phyloP scores from a whole-genome alignment of 2,113 vertebrate species.

The Vanacampus margaritifer region DNA sequence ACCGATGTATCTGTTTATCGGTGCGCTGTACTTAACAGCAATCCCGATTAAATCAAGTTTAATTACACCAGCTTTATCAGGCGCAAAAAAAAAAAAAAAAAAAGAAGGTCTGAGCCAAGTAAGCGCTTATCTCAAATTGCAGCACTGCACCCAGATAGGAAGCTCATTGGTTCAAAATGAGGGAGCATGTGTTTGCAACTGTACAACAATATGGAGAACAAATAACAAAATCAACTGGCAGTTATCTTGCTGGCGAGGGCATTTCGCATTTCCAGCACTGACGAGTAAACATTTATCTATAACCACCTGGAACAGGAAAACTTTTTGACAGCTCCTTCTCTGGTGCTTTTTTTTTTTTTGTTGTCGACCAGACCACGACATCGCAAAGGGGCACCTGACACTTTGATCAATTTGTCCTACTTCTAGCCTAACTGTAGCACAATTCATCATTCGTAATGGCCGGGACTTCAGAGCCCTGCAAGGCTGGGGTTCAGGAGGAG shows the following conservation, averaged over 20 bases:
- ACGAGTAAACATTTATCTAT: slow-evolving; percentile 71
- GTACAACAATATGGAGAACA: slow-evolving; percentile 42
- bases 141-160: slow-evolving; percentile 63
- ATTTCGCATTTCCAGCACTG: slow-evolving; percentile 30
- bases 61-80: slow-evolving; percentile 76
- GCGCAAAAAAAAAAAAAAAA: slow-evolving; percentile 66
- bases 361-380: slow-evolving; percentile 65
- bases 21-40: slow-evolving; percentile 70
- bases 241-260: slow-evolving; percentile 45
- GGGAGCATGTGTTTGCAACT: slow-evolving; percentile 39
- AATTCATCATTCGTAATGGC: slow-evolving; percentile 80
- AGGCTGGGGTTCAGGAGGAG: slow-evolving; percentile 58
- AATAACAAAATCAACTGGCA: slow-evolving; percentile 41
- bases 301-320: slow-evolving; percentile 59
- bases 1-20: slow-evolving; percentile 68
- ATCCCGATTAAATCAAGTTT: slow-evolving; percentile 75
- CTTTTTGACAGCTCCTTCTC: slow-evolving; percentile 69
- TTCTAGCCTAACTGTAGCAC: slow-evolving; percentile 74
- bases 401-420: slow-evolving; percentile 81
- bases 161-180: slow-evolving; percentile 56
- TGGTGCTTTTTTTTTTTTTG: slow-evolving; percentile 47
- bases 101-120: slow-evolving; percentile 67
- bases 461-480: slow-evolving; percentile 58
- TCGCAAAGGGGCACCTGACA: slow-evolving; percentile 77
- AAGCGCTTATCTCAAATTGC: slow-evolving; percentile 72